Evolutionary conservation across 1,140 invertebrate genomes (phyloP), one percentile per base, ranked within the genome.

Genomic region (Campodea augens): DNA sequence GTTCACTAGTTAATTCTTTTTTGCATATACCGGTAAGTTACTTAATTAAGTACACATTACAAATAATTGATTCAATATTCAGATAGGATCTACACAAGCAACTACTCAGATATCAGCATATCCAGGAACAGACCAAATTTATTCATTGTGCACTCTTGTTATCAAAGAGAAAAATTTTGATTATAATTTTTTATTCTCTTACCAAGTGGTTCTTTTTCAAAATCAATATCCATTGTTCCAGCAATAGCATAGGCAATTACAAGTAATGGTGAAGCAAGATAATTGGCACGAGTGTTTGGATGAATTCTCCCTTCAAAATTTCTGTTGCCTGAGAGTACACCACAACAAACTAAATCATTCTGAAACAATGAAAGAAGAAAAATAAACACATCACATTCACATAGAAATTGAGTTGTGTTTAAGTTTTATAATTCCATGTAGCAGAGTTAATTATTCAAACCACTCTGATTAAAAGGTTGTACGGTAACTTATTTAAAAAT

Each of bases 271-370:
- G 88, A 93, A 0, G 93, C 92, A 40, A 98, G 68, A 57, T 97
- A 98, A 65, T 98, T 98, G 18, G 93, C 92, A 25, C 91, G 64
- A 0, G 92, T 95, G 56, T 89, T 79, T 0, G 93, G 91, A 65
- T 98, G 92, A 56, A 98, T 91, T 44, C 93, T 71, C 13, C 93
- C 93, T 64, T 98, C 93, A 63, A 98, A 98, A 62, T 98, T 98
- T 1, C 93, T 67, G 60, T 98, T 98, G 1, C 93, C 93, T 0
- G 91, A 96, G 0, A 98, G 64, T 1, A 98, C 88, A 19, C 91
- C 90, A 57, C 82, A 87, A 54, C 88, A 92, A 1, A 98, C 85
- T 5, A 98, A 65, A 57, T 91, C 86, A 58, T 88, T 86, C 73
- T 79, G 52, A 40, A 51, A 52, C 25, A 49, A 15, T n/a, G n/a